These are phyloP conservation scores for Coleophora deauratella DNA, from an alignment of 2,888 invertebrate genomes.

Conservation along the genomic window DNA sequence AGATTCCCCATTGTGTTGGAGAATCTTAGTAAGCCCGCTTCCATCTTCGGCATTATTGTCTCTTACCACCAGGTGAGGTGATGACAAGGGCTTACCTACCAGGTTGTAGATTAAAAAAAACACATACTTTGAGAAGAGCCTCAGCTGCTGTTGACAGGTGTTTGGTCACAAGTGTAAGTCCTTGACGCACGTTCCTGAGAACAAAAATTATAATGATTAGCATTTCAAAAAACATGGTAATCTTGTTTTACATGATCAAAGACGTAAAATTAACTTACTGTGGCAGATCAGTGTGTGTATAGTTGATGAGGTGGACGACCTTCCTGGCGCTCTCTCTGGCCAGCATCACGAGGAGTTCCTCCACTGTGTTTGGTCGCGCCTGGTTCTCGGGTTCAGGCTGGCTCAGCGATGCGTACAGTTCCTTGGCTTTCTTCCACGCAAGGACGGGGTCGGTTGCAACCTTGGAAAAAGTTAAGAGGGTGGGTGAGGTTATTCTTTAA, in stretches of 20 bases:
- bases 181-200: slow-evolving; percentile 68
- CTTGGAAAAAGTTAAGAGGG: slow-evolving; percentile 60
- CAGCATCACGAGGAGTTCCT: slow-evolving; percentile 83
- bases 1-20: too few species aligned
- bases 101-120: too few species aligned
- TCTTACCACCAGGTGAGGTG: too few species aligned
- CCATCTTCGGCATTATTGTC: too few species aligned
- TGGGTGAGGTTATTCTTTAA: too few species aligned
- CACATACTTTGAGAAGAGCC: slow-evolving; percentile 76
- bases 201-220: not conserved
- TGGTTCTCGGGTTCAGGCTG: slow-evolving; percentile 90
- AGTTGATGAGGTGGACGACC: slow-evolving; percentile 85
- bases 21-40: too few species aligned
- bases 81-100: too few species aligned
- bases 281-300: slow-evolving; percentile 77
- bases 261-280: too few species aligned
- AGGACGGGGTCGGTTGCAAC: slow-evolving; percentile 85
- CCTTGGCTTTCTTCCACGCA: slow-evolving; percentile 82
- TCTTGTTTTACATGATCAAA: too few species aligned
- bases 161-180: slow-evolving; percentile 65
- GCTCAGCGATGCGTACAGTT: slow-evolving; percentile 81
- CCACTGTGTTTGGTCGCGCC: slow-evolving; percentile 83
- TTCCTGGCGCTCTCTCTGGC: slow-evolving; percentile 85
- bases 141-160: slow-evolving; percentile 76
- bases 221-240: too few species aligned